A percentile compares a stretch with the other conserved stretches of the same genome.
These are phyloP conservation scores for Eulacestoma nigropectus DNA, from an alignment of 2,113 vertebrate genomes.

Conservation along the genomic window DNA sequence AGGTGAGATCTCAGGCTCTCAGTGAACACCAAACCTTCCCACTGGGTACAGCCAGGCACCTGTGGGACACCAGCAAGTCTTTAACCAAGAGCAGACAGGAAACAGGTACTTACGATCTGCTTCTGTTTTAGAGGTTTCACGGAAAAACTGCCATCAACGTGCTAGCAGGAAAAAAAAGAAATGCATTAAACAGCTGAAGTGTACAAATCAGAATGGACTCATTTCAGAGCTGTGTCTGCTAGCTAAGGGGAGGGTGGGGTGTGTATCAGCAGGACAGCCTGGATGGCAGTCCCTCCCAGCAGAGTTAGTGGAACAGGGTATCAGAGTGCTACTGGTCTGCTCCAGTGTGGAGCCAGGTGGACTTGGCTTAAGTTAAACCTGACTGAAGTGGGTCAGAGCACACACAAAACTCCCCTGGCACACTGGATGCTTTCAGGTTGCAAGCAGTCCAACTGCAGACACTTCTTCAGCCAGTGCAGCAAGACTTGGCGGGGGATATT, in stretches of 20 bases:
- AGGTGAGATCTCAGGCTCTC: neutral
- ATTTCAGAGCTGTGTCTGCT: neutral
- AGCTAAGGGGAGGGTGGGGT: neutral
- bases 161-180: conserved; percentile 66
- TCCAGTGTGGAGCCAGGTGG: neutral
- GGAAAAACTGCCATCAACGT: conserved; percentile 94
- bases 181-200: neutral
- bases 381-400: neutral
- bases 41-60: neutral
- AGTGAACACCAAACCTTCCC: neutral
- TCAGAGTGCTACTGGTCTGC: neutral
- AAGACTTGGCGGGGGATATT: neutral
- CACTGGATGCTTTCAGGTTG: neutral
- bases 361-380: neutral
- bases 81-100: neutral
- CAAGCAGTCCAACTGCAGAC: neutral
- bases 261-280: neutral
- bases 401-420: neutral
- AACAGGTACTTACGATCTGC: conserved; percentile 88
- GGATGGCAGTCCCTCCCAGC: neutral
- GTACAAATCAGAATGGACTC: neutral
- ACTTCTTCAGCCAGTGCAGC: neutral
- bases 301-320: neutral
- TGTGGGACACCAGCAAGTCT: neutral
- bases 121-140: conserved; percentile 98